Evolutionary conservation across 2,113 vertebrate genomes (phyloP).

Genomic region (Seriola quinqueradiata): DNA sequence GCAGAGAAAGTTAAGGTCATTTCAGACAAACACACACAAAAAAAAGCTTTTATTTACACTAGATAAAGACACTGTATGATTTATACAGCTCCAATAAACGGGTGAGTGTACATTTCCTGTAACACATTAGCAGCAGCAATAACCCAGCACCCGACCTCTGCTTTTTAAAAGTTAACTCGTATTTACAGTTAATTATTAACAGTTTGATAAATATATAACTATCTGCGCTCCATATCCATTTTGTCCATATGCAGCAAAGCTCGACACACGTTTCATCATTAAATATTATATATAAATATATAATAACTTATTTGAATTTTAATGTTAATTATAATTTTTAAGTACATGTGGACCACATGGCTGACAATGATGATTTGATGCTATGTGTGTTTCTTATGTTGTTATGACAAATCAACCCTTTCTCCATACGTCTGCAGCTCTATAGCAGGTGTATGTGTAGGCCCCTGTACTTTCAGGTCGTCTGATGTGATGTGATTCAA

Average conservation of each 20-base stretch:
- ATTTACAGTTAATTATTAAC: conserved; percentile 57
- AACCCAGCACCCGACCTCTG: neutral
- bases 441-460: neutral
- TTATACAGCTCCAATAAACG: conserved; percentile 20
- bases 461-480: too few species aligned
- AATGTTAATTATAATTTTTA: neutral
- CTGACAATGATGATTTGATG: neutral
- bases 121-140: conserved; percentile 22
- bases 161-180: conserved; percentile 3
- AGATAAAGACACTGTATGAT: conserved; percentile 30
- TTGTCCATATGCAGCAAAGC: neutral
- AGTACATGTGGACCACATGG: too few species aligned
- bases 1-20: neutral
- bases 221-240: neutral
- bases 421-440: neutral
- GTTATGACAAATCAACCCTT: neutral
- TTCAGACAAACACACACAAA: neutral
- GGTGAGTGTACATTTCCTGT: conserved; percentile 28
- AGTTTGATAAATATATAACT: conserved; percentile 31
- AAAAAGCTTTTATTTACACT: conserved; percentile 17
- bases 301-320: neutral
- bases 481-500: neutral
- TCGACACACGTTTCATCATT: neutral
- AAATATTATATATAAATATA: neutral
- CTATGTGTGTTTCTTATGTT: neutral